These are phyloP conservation scores for Caerostris darwini DNA, from an alignment of 1,140 invertebrate species.

Conservation along the genomic window DNA sequence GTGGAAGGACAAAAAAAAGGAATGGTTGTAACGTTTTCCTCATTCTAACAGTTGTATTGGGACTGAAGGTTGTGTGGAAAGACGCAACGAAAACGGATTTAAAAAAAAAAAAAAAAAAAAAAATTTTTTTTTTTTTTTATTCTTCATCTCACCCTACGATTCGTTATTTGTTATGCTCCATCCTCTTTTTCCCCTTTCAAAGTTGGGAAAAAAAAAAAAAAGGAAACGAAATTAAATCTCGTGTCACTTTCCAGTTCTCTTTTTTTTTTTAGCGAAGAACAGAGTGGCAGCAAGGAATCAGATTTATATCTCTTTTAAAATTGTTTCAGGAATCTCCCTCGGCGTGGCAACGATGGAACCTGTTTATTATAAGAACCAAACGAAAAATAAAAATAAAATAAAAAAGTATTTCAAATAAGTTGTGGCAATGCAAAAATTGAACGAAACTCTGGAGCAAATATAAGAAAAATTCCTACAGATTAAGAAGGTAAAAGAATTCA, in stretches of 20 bases:
- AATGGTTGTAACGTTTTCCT: slow-evolving; percentile 47
- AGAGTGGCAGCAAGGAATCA: not conserved
- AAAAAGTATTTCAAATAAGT: not conserved
- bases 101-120: too few species aligned
- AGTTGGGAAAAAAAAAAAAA: not conserved
- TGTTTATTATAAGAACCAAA: not conserved
- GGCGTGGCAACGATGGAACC: not conserved
- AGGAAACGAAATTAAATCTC: slow-evolving; percentile 36
- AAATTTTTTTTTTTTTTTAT: not conserved
- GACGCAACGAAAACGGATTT: slow-evolving; percentile 31
- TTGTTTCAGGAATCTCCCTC: not conserved
- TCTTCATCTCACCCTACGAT: not conserved
- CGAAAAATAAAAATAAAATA: too few species aligned
- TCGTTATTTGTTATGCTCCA: slow-evolving; percentile 20
- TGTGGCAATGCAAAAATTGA: too few species aligned
- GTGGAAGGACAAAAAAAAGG: not conserved
- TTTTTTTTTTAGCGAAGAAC: not conserved
- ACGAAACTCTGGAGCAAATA: too few species aligned
- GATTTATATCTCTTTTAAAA: not conserved
- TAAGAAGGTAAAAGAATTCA: too few species aligned
- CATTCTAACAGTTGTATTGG: slow-evolving; percentile 19
- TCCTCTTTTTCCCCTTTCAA: not conserved
- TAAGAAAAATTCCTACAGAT: too few species aligned
- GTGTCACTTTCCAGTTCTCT: not conserved
- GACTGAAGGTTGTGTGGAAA: slow-evolving; percentile 14